Conservation (phyloP, 2,797 vertebrate species). For the Betta splendens region DNA sequence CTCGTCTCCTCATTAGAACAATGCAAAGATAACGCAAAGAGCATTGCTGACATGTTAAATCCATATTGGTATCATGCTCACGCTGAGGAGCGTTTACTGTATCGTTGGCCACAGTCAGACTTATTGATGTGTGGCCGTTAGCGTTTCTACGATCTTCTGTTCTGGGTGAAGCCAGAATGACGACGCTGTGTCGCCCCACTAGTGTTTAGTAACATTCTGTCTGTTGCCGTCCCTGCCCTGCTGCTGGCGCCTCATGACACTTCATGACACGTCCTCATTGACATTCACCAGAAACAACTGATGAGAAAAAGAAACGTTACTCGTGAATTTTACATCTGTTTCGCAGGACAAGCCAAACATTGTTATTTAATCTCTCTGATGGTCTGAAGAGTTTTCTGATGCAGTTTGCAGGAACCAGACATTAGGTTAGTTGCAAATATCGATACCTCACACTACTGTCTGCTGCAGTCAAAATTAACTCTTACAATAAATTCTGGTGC, state of each 20-base stretch:
- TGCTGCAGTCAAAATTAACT: conserved; percentile 19
- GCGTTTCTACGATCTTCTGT: conserved; percentile 4
- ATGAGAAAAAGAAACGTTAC: conserved; percentile 36
- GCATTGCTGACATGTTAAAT: conserved; percentile 32
- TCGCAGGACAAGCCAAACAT: conserved; percentile 27
- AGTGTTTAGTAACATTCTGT: conserved; percentile 37
- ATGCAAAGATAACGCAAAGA: conserved; percentile 11
- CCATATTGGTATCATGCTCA: conserved; percentile 33
- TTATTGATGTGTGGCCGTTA: conserved; percentile 7
- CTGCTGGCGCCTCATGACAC: conserved; percentile 22
- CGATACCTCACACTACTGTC: conserved; percentile 26
- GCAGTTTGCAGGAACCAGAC: conserved; percentile 28
- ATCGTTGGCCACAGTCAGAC: conserved; percentile 7
- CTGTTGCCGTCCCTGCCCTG: conserved; percentile 3
- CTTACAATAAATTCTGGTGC: conserved; percentile 19
- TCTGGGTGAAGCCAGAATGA: conserved; percentile 8
- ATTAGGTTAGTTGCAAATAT: conserved; percentile 32
- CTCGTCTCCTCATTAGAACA: conserved; percentile 46
- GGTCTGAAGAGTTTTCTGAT: conserved; percentile 12
- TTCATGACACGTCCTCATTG: conserved; percentile 53
- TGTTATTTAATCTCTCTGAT: conserved; percentile 32
- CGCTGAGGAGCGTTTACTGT: conserved; percentile 12
- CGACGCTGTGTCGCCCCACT: conserved; percentile 1
- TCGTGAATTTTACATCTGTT: conserved; percentile 34
- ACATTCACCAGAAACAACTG: conserved; percentile 50